Base-by-base conservation (phyloP, 2,113 vertebrate genomes). In the Rissa tridactyla region DNA sequence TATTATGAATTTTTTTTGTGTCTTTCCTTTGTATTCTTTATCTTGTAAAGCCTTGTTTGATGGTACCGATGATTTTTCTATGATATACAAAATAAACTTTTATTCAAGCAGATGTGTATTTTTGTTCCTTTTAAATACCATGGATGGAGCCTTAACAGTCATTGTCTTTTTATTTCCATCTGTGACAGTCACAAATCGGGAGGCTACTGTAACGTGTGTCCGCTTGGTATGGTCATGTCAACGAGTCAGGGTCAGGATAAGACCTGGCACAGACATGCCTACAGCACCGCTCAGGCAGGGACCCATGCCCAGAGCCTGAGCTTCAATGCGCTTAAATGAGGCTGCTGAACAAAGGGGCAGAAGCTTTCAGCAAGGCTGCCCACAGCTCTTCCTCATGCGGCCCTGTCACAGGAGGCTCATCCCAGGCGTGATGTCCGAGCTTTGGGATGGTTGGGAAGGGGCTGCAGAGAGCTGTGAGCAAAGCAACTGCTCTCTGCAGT, bases 41-140 rank as follows among this genome's bases (percentile, higher is more conserved):
- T 83, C 44, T 65, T 72, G 18, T 88, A 46, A 95, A 84, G 52
- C 27, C 64, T 71, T 90, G 14, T 19, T 81, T 78, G 68, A 65
- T 84, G 21, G 26, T 30, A 25, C 23, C 44, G 2, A 12, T 94
- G 83, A 79, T 90, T 90, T 96, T 94, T 92, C 87, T 92, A 40
- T 88, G 54, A 76, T 51, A 64, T 1, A 3, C 70, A 47, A 92
- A 97, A 86, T 97, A 94, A 97, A 96, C 7, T 71, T 88, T 57
- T 19, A 69, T 94, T 91, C 60, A 23, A 86, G 85, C 68, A 71
- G 26, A 11, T 38, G 12, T 34, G 13, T 76, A 5, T 42, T 85
- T 80, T 65, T 85, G 12, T 70, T 13, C 2, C 6, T 65, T 81
- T 54, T 46, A 68, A 47, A 22, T 79, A 38, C 13, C 8, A 7